Evolutionary conservation across 2,797 vertebrate genomes (phyloP).

Genomic region (Remorina albescens): DNA sequence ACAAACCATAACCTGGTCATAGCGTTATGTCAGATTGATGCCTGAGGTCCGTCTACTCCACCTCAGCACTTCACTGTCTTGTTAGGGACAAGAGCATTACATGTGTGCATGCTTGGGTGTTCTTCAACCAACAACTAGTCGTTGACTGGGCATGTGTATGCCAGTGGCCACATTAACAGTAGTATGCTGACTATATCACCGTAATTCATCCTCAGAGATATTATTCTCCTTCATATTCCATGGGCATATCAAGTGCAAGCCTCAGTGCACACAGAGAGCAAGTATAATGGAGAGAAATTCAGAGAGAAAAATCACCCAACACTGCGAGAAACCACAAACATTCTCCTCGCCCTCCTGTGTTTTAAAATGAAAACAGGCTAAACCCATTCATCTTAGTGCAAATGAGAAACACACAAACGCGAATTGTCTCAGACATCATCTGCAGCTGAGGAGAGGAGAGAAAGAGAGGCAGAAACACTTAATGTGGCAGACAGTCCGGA

Average conservation of each 20-base stretch:
- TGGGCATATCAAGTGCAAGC: constrained; percentile 36
- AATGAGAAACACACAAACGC: constrained; percentile 26
- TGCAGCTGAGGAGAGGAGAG: neutral
- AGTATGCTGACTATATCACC: constrained; percentile 53
- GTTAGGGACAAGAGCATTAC: constrained; percentile 3
- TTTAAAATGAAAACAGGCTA: constrained; percentile 43
- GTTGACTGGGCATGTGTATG: constrained; percentile 9
- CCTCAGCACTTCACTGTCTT: constrained; percentile 12
- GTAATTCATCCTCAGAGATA: constrained; percentile 54
- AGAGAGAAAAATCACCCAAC: constrained; percentile 32
- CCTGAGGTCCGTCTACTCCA: constrained; percentile 5
- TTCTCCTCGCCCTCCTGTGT: constrained; percentile 15
- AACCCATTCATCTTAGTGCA: constrained; percentile 38
- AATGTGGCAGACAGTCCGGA: constrained; percentile 54
- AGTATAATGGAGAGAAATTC: constrained; percentile 30
- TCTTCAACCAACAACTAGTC: neutral
- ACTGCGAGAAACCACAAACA: constrained; percentile 24
- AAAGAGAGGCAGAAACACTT: constrained; percentile 49
- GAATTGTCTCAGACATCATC: constrained; percentile 20
- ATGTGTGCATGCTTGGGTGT: neutral
- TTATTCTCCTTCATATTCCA: constrained; percentile 55
- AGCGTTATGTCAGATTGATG: constrained; percentile 21
- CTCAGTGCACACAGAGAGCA: constrained; percentile 23
- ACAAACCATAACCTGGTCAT: constrained; percentile 1
- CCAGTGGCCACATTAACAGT: constrained; percentile 37